Evolutionary conservation across 1,140 invertebrate genomes (phyloP).

Genomic region (Ptiloglossa arizonensis): DNA sequence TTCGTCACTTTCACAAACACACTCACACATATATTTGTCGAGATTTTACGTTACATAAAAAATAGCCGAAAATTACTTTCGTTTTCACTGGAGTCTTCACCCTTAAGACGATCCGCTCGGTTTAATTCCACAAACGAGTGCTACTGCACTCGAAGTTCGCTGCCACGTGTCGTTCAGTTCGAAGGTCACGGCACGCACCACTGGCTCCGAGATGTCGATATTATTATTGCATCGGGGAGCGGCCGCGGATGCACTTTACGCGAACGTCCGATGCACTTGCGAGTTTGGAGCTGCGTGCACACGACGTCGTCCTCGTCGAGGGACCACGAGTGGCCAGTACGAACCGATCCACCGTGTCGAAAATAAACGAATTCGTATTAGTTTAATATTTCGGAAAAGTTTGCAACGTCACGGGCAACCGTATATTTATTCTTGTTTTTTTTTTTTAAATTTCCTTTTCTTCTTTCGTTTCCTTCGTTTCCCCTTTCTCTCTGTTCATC

Average conservation of each 20-base stretch:
- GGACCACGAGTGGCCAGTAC: not conserved
- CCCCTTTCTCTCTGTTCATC: conserved; percentile 9
- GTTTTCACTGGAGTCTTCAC: no score
- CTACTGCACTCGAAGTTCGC: conserved; percentile 15
- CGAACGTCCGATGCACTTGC: not conserved
- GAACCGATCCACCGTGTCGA: conserved; percentile 7
- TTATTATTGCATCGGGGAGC: conserved; percentile 16
- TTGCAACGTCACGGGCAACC: not conserved
- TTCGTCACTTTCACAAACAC: no score
- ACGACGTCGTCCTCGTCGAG: conserved; percentile 9
- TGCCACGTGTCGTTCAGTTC: conserved; percentile 43
- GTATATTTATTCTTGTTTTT: conserved; percentile 11
- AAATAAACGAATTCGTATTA: not conserved
- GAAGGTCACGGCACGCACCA: conserved; percentile 56
- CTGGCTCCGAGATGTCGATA: conserved; percentile 24
- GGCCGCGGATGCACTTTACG: conserved; percentile 1
- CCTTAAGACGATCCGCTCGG: not conserved
- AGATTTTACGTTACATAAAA: no score
- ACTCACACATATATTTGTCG: no score
- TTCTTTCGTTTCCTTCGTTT: not conserved
- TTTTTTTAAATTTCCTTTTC: not conserved
- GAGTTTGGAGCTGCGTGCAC: not conserved
- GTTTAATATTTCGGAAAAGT: no score
- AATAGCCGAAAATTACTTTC: no score
- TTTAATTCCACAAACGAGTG: conserved; percentile 16